phyloP scores from a whole-genome alignment of 2,888 invertebrate genomes.

The Cybosia mesomella region DNA sequence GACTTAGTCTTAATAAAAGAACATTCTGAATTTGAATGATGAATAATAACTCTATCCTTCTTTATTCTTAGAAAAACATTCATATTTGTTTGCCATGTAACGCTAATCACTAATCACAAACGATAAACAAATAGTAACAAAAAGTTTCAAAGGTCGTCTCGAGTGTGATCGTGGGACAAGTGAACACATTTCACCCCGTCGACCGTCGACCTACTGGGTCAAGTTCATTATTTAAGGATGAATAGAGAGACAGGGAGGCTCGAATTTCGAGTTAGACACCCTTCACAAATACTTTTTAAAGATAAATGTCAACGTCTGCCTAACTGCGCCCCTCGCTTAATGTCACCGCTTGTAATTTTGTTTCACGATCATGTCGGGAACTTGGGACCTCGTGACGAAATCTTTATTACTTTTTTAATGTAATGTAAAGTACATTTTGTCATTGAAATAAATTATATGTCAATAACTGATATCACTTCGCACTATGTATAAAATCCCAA shows the following conservation, averaged over 20 bases:
- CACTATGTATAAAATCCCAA: too few relatives aligned
- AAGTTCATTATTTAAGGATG: conserved; percentile 74
- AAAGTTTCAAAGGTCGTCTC: conserved; percentile 68
- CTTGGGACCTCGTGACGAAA: not conserved
- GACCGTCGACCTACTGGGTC: conserved; percentile 65
- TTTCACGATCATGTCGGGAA: conserved; percentile 13
- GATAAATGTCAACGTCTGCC: conserved; percentile 19
- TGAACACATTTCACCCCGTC: conserved; percentile 53
- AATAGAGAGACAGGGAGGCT: conserved; percentile 50
- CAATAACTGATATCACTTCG: too few relatives aligned
- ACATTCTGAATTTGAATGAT: too few relatives aligned
- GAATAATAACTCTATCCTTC: too few relatives aligned
- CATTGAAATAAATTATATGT: too few relatives aligned
- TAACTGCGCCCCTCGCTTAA: not conserved
- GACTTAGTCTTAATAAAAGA: too few relatives aligned
- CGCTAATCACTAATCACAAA: not conserved
- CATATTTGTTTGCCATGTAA: not conserved
- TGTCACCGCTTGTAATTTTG: conserved; percentile 14
- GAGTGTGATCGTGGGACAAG: conserved; percentile 52
- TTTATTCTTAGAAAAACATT: too few relatives aligned
- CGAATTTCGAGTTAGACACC: conserved; percentile 31
- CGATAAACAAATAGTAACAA: conserved; percentile 46
- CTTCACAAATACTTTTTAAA: conserved; percentile 25
- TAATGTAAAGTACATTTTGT: too few relatives aligned
- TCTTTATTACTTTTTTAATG: not conserved